Base-by-base conservation (phyloP, 2,888 invertebrate genomes). In the Thecocarcelia acutangulata region DNA sequence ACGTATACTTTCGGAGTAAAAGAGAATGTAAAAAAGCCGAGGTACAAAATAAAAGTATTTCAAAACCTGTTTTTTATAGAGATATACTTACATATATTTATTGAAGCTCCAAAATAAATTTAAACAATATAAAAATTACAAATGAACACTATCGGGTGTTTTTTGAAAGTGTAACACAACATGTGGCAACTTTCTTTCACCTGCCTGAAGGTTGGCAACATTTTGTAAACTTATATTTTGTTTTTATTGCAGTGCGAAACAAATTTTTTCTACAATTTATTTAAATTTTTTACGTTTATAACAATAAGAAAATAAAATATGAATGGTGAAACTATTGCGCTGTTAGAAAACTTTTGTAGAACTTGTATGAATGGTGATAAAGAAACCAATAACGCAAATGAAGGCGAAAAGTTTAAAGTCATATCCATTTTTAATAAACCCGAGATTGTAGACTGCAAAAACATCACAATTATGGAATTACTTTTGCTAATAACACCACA, bases 401-500 rank as follows among this genome's bases (percentile, higher is more conserved):
- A 61, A n/a, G 17, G 5, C 15, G 15, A 50, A 13, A 56, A 42
- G 2, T 4, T 15, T 12, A 80, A 63, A 69, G 17, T 40, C 24
- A 13, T 75, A 37, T 80, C 80, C 0, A 80, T 80, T 63, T 80
- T 80, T 33, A 69, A 69, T 24, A 33, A 40, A n/a, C 33, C 75
- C 11, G 56, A 75, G 21, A 54, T 17, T 52, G 21, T 68, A 33
- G 46, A 70, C 17, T 63, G 56, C 50, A 63, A 48, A 24, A 73
- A 66, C 42, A 40, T 73, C n/a, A 73, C 78, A 40, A 80, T 78
- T 88, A 66, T 88, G 87, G 87, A 87, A 81, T 89, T 91, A 89
- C 85, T 91, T 66, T 86, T 88, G 83, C 85, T 66, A 63, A 89
- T 88, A 78, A 85, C 88, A 40, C 85, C 88, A 58, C 85, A 82